Evolutionary conservation across 2,888 invertebrate genomes (phyloP).

Genomic region (Choristoneura rosaceana): DNA sequence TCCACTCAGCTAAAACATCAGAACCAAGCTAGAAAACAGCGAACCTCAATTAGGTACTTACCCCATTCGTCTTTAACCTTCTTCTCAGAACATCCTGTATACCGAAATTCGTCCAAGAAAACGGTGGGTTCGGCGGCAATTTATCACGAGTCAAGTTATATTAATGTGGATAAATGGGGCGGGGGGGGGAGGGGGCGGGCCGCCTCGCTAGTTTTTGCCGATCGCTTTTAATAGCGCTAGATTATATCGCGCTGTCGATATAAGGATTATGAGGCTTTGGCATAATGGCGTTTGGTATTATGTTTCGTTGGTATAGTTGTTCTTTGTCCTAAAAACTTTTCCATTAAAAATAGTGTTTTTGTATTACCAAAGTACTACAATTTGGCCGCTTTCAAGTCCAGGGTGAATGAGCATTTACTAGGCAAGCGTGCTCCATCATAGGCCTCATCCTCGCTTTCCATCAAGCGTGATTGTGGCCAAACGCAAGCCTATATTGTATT

Average conservation of each 20-base stretch:
- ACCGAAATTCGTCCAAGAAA: conserved; percentile 80
- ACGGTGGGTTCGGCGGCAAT: conserved; percentile 78
- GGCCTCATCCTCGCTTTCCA: no score
- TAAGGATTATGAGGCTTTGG: background rate
- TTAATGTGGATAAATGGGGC: conserved; percentile 82
- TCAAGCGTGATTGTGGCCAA: no score
- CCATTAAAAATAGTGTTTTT: no score
- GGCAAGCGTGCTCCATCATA: no score
- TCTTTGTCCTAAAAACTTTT: no score
- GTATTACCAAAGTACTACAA: no score
- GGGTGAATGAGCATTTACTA: no score
- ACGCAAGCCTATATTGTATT: no score
- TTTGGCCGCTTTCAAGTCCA: no score
- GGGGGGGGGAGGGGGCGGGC: conserved; percentile 51
- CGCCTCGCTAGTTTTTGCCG: conserved; percentile 48
- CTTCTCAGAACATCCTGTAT: conserved; percentile 62
- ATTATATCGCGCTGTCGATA: conserved; percentile 17
- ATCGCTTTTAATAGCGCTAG: conserved; percentile 51
- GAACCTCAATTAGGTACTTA: no score
- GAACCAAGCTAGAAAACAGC: no score
- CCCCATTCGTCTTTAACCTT: background rate
- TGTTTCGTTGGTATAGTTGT: background rate
- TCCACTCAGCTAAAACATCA: no score
- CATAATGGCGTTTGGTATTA: background rate
- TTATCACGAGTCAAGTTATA: conserved; percentile 84